Conservation (phyloP, 2,113 vertebrate species). For the Platycercus adscitus region DNA sequence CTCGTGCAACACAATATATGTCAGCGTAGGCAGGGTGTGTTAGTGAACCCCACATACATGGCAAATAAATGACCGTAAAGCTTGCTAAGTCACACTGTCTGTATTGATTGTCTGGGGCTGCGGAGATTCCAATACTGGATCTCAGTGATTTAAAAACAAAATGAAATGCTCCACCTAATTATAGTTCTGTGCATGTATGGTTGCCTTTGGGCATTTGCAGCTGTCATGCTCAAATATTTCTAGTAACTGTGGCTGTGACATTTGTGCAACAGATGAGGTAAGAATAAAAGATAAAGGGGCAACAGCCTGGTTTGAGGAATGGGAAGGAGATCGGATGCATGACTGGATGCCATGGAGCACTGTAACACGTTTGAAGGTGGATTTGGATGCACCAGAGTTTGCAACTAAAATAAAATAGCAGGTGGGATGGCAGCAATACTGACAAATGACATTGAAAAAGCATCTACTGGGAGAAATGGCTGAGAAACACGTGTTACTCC, state of each 20-base stretch:
- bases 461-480: not conserved
- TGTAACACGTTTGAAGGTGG: conserved; percentile 24
- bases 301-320: conserved; percentile 22
- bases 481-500: not conserved
- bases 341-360: not conserved
- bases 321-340: not conserved
- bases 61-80: conserved; percentile 53
- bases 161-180: conserved; percentile 49
- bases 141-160: conserved; percentile 39
- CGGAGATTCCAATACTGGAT: conserved; percentile 30
- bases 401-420: conserved; percentile 8
- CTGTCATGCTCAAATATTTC: conserved; percentile 63
- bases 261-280: conserved; percentile 66
- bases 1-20: not conserved
- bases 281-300: conserved; percentile 38
- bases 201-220: conserved; percentile 62
- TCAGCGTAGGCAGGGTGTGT: not conserved
- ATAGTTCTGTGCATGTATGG: conserved; percentile 24
- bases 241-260: conserved; percentile 59
- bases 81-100: conserved; percentile 39
- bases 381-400: not conserved
- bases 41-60: not conserved
- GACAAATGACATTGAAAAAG: not conserved
- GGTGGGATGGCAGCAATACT: not conserved
- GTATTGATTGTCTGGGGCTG: conserved; percentile 25